Percentiles rank a stretch among this genome's conserved stretches.
These are phyloP conservation scores for Coregonus sp. DNA, from an alignment of 2,797 vertebrate genomes.

Conservation along the genomic window DNA sequence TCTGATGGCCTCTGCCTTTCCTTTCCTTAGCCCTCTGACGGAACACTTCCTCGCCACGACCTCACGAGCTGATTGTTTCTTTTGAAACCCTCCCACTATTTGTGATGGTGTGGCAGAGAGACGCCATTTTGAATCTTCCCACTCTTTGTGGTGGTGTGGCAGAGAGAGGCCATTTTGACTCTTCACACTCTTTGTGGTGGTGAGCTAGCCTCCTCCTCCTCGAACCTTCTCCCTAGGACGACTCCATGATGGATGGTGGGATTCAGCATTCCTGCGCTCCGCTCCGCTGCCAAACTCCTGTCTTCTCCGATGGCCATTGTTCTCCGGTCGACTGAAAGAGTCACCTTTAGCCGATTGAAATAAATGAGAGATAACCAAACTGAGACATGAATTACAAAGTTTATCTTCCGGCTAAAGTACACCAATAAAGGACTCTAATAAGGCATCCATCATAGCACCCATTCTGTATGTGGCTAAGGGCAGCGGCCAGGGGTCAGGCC, in stretches of 20 bases:
- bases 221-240: constrained; percentile 66
- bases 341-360: constrained; percentile 87
- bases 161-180: constrained; percentile 46
- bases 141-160: constrained; percentile 26
- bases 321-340: constrained; percentile 80
- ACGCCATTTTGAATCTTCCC: constrained; percentile 49
- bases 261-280: constrained; percentile 76
- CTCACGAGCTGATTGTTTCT: constrained; percentile 58
- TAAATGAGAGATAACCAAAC: constrained; percentile 86
- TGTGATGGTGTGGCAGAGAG: constrained; percentile 12
- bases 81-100: constrained; percentile 4
- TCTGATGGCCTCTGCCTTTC: constrained; percentile 36
- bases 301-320: constrained; percentile 80
- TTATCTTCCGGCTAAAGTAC: constrained; percentile 83
- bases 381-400: constrained; percentile 87
- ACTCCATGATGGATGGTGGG: constrained; percentile 81
- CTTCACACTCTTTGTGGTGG: constrained; percentile 54
- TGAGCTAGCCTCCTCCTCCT: constrained; percentile 39
- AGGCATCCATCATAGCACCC: constrained; percentile 81
- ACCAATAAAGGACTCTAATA: constrained; percentile 84
- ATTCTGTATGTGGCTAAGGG: constrained; percentile 69
- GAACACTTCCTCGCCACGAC: constrained; percentile 31
- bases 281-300: constrained; percentile 74
- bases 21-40: constrained; percentile 30
- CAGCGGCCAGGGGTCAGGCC: constrained; percentile 72